phyloP scores from a whole-genome alignment of 2,797 vertebrate genomes.

The Cynodonichthys magdalenae region DNA sequence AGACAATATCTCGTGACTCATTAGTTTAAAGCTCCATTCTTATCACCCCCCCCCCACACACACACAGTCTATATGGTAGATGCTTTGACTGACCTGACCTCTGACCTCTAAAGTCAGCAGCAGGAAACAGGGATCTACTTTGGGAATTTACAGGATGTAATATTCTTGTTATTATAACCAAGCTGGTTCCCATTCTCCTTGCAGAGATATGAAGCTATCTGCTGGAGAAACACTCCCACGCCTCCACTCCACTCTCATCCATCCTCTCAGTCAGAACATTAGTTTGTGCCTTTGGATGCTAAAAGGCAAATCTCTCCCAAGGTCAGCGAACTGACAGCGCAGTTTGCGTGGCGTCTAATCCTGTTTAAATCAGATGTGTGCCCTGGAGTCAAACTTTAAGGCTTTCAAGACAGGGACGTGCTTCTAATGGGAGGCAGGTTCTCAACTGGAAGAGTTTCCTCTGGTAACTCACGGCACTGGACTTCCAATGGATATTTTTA shows the following conservation, averaged over 20 bases:
- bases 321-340: conserved; percentile 6
- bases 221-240: not conserved
- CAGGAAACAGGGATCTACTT: conserved; percentile 31
- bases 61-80: not conserved
- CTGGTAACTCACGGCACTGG: conserved; percentile 5
- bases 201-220: not conserved
- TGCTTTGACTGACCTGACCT: conserved; percentile 33
- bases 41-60: not conserved
- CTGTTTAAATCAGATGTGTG: conserved; percentile 14
- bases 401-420: conserved; percentile 5
- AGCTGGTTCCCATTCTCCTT: conserved; percentile 9
- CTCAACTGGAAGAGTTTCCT: conserved; percentile 11
- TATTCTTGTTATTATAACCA: not conserved
- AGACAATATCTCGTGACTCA: conserved; percentile 15
- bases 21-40: not conserved
- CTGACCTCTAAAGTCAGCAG: conserved; percentile 31
- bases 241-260: not conserved
- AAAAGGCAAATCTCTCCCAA: conserved; percentile 15
- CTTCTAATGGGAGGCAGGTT: not conserved
- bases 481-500: not conserved
- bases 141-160: conserved; percentile 20
- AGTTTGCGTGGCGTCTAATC: not conserved
- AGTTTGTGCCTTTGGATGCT: conserved; percentile 8
- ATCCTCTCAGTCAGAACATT: conserved; percentile 1
- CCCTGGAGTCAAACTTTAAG: conserved; percentile 12